Conservation (phyloP, 2,113 vertebrate genomes). For the Chaetura pelagica region DNA sequence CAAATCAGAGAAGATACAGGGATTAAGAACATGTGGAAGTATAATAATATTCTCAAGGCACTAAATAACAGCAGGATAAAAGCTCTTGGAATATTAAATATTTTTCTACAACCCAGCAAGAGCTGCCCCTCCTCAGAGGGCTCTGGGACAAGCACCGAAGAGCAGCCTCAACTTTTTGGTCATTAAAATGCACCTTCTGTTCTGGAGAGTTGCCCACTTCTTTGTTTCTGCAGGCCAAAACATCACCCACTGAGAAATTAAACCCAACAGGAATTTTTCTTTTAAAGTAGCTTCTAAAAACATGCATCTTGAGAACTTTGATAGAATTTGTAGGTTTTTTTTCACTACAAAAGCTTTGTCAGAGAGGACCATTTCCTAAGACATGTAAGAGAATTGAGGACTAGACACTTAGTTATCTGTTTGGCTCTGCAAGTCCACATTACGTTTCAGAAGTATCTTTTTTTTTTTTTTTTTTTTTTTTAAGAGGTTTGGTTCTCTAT, state of each 20-base stretch:
- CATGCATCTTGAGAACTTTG: neutral
- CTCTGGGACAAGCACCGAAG: neutral
- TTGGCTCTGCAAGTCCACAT: neutral
- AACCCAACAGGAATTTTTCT: neutral
- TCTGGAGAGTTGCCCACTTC: neutral
- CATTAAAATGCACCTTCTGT: accelerated
- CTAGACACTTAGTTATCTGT: neutral
- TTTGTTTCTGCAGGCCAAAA: neutral
- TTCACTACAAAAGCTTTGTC: neutral
- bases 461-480: neutral
- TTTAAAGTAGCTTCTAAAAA: neutral
- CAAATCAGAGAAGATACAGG: neutral
- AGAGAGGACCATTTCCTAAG: neutral
- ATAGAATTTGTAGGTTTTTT: neutral
- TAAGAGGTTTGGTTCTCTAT: neutral
- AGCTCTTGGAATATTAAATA: neutral
- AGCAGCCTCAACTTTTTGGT: neutral
- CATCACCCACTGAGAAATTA: neutral
- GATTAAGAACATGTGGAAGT: neutral
- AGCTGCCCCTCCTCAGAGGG: neutral
- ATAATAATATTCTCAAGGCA: neutral
- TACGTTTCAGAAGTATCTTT: neutral
- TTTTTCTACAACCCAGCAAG: neutral
- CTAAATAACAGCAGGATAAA: neutral
- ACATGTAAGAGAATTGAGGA: neutral